Evolutionary conservation across 2,113 vertebrate genomes (phyloP).

Genomic region (Takifugu flavidus): DNA sequence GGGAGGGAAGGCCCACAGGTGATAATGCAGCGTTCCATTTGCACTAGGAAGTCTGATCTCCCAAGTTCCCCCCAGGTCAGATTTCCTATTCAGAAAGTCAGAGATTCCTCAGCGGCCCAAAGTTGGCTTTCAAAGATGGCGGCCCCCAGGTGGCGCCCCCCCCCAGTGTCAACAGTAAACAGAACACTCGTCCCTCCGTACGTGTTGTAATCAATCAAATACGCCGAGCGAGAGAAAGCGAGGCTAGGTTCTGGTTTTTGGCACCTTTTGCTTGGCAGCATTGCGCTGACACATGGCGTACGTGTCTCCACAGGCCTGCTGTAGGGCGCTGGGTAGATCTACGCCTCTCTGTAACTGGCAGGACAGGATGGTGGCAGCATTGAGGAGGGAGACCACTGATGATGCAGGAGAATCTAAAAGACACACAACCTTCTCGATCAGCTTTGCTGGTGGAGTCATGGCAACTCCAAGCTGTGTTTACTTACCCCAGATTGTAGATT

Average conservation of each 20-base stretch:
- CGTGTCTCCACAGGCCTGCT: slow-evolving; percentile 83
- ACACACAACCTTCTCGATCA: neutral
- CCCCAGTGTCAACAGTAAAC: too few relatives aligned
- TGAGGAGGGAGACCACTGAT: slow-evolving; percentile 83
- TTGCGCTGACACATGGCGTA: slow-evolving; percentile 84
- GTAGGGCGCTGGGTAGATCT: slow-evolving; percentile 82
- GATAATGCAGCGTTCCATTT: too few relatives aligned
- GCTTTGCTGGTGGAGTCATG: neutral
- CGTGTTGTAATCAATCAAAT: too few relatives aligned
- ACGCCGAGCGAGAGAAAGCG: too few relatives aligned
- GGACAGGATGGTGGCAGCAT: slow-evolving; percentile 80
- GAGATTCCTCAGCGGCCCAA: too few relatives aligned
- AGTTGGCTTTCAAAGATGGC: too few relatives aligned
- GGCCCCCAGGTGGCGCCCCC: too few relatives aligned
- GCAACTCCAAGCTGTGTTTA: neutral
- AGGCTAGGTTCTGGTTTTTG: neutral
- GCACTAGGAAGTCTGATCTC: too few relatives aligned
- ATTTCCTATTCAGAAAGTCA: too few relatives aligned
- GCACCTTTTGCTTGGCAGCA: slow-evolving; percentile 81
- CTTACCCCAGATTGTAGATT: slow-evolving; percentile 81
- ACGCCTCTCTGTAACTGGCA: slow-evolving; percentile 87
- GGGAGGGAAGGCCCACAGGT: too few relatives aligned
- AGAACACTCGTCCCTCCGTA: too few relatives aligned
- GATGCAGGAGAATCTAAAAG: slow-evolving; percentile 81
- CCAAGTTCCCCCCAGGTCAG: too few relatives aligned